These are phyloP conservation scores for Galerucella pusilla DNA, from an alignment of 2,888 invertebrate genomes.

Conservation along the genomic window DNA sequence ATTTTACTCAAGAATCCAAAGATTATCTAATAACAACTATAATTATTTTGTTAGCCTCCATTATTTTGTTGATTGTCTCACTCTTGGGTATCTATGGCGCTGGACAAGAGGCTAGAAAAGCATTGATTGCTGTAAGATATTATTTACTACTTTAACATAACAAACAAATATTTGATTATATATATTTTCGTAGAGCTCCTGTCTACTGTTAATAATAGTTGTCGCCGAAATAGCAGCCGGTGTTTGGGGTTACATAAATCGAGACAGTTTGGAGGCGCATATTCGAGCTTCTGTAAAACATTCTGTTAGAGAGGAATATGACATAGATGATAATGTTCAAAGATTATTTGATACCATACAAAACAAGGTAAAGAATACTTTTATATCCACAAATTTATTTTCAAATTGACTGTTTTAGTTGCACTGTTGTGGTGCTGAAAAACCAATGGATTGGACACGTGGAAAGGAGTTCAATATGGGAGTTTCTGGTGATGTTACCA, in stretches of 20 bases:
- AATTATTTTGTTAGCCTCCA: slow-evolving; percentile 78
- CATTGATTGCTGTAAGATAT: slow-evolving; percentile 76
- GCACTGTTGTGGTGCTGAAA: slow-evolving; percentile 82
- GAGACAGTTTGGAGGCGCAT: slow-evolving; percentile 73
- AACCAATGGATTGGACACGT: slow-evolving; percentile 78
- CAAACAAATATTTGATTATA: neutral
- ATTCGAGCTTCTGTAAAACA: slow-evolving; percentile 72
- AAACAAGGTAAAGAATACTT: slow-evolving; percentile 65
- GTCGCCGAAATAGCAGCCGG: slow-evolving; percentile 83
- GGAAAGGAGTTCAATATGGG: slow-evolving; percentile 70
- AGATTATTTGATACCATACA: slow-evolving; percentile 76
- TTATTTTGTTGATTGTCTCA: slow-evolving; percentile 78
- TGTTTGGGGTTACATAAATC: slow-evolving; percentile 80
- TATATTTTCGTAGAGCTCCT: slow-evolving; percentile 75
- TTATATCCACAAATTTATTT: neutral
- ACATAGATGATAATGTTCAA: slow-evolving; percentile 67
- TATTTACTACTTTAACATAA: neutral
- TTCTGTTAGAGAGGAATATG: slow-evolving; percentile 74
- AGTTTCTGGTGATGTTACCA: slow-evolving; percentile 66
- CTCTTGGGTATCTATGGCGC: slow-evolving; percentile 88
- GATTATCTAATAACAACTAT: slow-evolving; percentile 77
- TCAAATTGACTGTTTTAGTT: slow-evolving; percentile 65
- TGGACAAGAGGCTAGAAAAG: slow-evolving; percentile 79
- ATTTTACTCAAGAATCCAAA: slow-evolving; percentile 73
- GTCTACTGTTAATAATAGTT: slow-evolving; percentile 79